These are phyloP conservation scores for Alca torda DNA, from an alignment of 2,797 vertebrate genomes.

Conservation along the genomic window DNA sequence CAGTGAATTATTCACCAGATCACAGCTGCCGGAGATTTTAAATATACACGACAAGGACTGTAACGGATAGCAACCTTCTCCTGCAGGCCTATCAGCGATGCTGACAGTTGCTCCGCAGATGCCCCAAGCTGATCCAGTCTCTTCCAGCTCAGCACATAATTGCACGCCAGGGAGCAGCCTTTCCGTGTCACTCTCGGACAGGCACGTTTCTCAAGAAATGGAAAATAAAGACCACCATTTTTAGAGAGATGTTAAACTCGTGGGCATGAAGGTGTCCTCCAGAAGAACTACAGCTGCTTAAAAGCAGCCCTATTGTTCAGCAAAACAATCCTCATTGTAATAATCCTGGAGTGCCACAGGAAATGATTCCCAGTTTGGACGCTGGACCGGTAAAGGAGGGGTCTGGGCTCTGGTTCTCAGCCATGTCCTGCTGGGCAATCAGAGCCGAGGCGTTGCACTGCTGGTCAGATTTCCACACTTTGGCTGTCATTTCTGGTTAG, in stretches of 20 bases:
- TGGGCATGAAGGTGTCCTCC: not conserved
- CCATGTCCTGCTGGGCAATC: accelerated
- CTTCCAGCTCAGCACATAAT: not conserved
- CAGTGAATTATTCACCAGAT: slow-evolving; percentile 54
- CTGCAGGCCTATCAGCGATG: not conserved
- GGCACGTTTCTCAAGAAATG: not conserved
- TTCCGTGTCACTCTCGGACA: not conserved
- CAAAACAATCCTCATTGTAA: not conserved
- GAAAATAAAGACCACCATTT: not conserved
- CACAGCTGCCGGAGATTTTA: slow-evolving; percentile 22
- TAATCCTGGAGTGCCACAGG: not conserved
- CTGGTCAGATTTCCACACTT: not conserved
- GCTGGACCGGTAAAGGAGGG: not conserved
- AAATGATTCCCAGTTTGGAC: not conserved
- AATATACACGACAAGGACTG: not conserved
- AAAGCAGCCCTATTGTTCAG: not conserved
- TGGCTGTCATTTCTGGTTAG: not conserved
- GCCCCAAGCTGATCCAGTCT: not conserved
- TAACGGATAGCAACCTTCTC: not conserved
- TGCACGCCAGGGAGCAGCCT: not conserved
- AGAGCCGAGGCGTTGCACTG: not conserved
- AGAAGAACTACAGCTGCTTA: not conserved
- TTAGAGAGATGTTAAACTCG: accelerated
- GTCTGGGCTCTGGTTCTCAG: not conserved
- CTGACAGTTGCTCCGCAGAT: not conserved